These are phyloP conservation scores for Emydura subglobosa DNA, from an alignment of 2,113 vertebrate genomes.

Conservation along the genomic window DNA sequence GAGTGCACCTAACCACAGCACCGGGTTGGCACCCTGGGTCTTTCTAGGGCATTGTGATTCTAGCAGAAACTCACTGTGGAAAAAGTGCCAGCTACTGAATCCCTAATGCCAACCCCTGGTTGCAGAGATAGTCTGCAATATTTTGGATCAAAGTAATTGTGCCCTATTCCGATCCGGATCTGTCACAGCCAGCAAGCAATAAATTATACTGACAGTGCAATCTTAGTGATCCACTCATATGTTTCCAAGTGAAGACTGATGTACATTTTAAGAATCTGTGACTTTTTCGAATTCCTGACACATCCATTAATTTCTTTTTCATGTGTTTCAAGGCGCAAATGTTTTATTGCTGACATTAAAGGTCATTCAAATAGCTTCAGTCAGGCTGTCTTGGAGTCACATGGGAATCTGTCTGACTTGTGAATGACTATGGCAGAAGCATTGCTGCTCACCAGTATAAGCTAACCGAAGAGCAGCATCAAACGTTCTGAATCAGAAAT, in stretches of 20 bases:
- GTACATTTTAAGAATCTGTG: not conserved
- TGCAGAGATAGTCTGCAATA: not conserved
- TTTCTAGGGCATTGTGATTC: not conserved
- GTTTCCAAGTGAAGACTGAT: conserved; percentile 5
- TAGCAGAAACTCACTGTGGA: not conserved
- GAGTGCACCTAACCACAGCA: not conserved
- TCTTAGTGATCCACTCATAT: not conserved
- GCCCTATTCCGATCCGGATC: not conserved
- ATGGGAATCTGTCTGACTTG: not conserved
- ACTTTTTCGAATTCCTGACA: not conserved
- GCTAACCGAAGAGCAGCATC: not conserved
- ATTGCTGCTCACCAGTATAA: not conserved
- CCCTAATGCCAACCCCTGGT: not conserved
- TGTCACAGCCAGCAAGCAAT: not conserved
- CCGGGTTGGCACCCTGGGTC: not conserved
- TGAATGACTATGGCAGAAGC: not conserved
- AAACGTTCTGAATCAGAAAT: not conserved
- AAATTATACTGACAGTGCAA: conserved; percentile 6
- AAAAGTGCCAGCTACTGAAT: not conserved
- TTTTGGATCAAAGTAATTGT: not conserved
- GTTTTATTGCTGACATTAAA: conserved; percentile 7
- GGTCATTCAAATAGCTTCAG: conserved; percentile 15
- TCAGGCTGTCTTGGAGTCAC: not conserved
- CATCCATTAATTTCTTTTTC: conserved; percentile 14
- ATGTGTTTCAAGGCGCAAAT: not conserved